Evolutionary conservation across 2,113 vertebrate species (phyloP).

Genomic region (Cranoglanis bouderius): DNA sequence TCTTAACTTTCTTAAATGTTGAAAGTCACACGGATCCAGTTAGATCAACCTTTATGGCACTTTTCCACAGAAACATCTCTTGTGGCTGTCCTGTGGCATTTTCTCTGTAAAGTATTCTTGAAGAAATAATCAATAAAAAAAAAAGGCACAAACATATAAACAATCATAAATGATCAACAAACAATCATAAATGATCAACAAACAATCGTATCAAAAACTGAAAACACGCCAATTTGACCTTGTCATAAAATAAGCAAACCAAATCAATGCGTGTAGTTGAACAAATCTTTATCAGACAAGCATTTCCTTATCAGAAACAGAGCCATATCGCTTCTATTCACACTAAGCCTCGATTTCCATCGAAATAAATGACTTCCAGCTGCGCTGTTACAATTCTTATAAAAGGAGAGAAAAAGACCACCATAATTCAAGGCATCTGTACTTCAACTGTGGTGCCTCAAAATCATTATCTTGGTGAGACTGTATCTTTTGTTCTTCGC

Average conservation of each 20-base stretch:
- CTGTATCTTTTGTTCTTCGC: background rate
- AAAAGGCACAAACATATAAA: no score
- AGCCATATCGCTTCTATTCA: background rate
- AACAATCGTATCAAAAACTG: background rate
- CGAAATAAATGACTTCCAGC: background rate
- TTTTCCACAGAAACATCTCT: background rate
- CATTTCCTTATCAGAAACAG: background rate
- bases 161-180: no score
- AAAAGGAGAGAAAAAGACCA: background rate
- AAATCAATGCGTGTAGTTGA: background rate
- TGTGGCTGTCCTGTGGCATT: background rate
- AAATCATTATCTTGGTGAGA: background rate
- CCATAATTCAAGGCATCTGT: background rate
- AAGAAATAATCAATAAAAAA: background rate
- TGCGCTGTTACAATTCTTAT: background rate
- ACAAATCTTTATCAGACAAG: background rate
- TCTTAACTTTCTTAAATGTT: background rate
- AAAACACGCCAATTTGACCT: background rate
- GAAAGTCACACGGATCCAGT: background rate
- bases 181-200: no score
- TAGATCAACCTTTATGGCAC: background rate
- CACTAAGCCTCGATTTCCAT: background rate
- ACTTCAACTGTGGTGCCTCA: background rate
- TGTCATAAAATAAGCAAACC: background rate
- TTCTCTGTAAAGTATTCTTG: background rate